Conservation (phyloP, 2,113 vertebrate genomes). For the Burhinus bistriatus region DNA sequence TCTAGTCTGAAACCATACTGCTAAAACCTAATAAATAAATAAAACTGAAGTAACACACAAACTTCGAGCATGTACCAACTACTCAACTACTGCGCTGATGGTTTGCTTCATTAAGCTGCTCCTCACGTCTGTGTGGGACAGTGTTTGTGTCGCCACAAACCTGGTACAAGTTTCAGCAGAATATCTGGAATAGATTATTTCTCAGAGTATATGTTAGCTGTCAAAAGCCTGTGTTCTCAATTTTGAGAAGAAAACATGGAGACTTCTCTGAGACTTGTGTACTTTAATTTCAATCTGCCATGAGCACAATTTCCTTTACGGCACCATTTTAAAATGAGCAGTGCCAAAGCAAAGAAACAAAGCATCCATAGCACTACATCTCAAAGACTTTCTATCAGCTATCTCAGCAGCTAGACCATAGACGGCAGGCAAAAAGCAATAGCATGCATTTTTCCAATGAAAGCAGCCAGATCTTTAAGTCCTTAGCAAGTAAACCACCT, state of each 20-base stretch:
- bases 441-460: not conserved
- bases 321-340: not conserved
- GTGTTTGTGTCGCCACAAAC: not conserved
- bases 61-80: not conserved
- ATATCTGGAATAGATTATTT: not conserved
- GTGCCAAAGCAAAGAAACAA: not conserved
- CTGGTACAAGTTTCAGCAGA: not conserved
- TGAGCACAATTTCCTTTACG: not conserved
- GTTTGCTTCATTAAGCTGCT: not conserved
- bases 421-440: not conserved
- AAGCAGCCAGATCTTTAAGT: not conserved
- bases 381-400: not conserved
- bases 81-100: not conserved
- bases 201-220: not conserved
- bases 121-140: not conserved
- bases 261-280: not conserved
- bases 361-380: not conserved
- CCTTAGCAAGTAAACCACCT: conserved; percentile 33
- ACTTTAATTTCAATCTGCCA: not conserved
- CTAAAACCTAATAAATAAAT: not conserved
- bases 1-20: not conserved
- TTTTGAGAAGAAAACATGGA: not conserved
- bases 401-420: not conserved
- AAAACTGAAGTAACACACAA: not conserved
- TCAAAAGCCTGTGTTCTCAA: not conserved